Conservation (phyloP, 2,113 vertebrate genomes). For the Pimephales promelas region DNA sequence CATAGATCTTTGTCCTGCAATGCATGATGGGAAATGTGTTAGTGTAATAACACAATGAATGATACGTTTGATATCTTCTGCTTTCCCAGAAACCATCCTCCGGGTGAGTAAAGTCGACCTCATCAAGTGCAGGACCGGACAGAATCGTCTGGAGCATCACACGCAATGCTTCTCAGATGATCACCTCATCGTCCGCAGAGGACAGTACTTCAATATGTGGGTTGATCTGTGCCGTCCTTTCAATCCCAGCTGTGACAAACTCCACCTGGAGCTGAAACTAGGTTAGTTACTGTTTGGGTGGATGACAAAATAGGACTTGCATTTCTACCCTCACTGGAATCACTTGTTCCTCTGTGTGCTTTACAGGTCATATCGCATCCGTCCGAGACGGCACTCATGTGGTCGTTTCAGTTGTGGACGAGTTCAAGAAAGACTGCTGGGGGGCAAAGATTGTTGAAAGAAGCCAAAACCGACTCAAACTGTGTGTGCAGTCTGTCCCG, state of each 20-base stretch:
- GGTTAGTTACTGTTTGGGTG: constrained; percentile 64
- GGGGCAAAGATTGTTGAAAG: constrained; percentile 1
- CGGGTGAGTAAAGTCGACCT: constrained; percentile 75
- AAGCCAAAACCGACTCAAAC: constrained; percentile 27
- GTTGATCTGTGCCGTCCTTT: constrained; percentile 77
- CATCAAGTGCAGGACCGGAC: constrained; percentile 67
- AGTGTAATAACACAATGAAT: not conserved
- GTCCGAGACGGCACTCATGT: constrained; percentile 24
- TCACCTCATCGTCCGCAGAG: constrained; percentile 77
- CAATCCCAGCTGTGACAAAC: constrained; percentile 64
- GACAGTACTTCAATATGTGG: constrained; percentile 78
- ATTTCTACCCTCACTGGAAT: not conserved
- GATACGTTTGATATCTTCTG: not conserved
- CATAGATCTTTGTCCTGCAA: not conserved
- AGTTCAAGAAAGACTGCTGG: constrained; percentile 39
- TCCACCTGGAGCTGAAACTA: constrained; percentile 78
- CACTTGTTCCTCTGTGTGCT: not conserved
- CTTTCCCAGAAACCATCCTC: not conserved
- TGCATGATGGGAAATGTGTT: not conserved
- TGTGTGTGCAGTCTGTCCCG: not conserved
- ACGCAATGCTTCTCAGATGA: constrained; percentile 78
- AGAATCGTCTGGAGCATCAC: constrained; percentile 76
- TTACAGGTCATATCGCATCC: constrained; percentile 24
- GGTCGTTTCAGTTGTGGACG: constrained; percentile 6
- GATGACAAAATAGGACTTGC: not conserved